Percentiles rank a stretch among this genome's conserved stretches.
These are phyloP conservation scores for Lapara coniferarum DNA, from an alignment of 2,888 invertebrate species.

Conservation along the genomic window DNA sequence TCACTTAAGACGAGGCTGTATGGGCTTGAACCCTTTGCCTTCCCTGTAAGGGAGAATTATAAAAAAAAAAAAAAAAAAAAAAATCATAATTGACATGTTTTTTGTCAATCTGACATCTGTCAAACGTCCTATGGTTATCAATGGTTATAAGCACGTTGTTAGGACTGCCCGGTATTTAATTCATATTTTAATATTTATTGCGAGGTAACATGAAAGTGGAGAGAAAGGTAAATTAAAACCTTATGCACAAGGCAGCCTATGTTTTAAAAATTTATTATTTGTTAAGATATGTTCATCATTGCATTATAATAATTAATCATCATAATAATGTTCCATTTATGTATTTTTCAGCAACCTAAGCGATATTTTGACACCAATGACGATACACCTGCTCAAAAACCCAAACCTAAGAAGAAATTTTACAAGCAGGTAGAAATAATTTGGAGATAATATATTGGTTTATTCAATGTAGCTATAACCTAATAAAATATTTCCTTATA, in stretches of 20 bases:
- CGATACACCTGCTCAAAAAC: not conserved
- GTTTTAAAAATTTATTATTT: not conserved
- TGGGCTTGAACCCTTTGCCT: too few relatives aligned
- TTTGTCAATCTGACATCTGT: too few relatives aligned
- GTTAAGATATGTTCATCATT: not conserved
- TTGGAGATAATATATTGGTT: too few relatives aligned
- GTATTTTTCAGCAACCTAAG: slow-evolving; percentile 49
- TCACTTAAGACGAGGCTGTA: too few relatives aligned
- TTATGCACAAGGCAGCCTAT: not conserved
- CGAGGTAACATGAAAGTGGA: not conserved
- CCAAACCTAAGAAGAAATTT: slow-evolving; percentile 32
- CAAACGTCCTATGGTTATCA: not conserved
- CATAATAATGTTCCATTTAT: not conserved
- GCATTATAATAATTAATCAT: not conserved
- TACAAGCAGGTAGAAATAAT: slow-evolving; percentile 18
- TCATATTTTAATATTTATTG: not conserved
- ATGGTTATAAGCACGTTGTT: not conserved
- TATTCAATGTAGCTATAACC: not conserved
- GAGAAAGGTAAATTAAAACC: not conserved
- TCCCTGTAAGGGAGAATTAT: too few relatives aligned
- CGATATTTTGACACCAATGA: slow-evolving; percentile 60
- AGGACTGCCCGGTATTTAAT: not conserved
- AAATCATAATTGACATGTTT: too few relatives aligned
- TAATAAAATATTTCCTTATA: not conserved
- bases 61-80: too few relatives aligned